Evolutionary conservation across 2,113 vertebrate genomes (phyloP).

Genomic region (Actenoides lindsayi): DNA sequence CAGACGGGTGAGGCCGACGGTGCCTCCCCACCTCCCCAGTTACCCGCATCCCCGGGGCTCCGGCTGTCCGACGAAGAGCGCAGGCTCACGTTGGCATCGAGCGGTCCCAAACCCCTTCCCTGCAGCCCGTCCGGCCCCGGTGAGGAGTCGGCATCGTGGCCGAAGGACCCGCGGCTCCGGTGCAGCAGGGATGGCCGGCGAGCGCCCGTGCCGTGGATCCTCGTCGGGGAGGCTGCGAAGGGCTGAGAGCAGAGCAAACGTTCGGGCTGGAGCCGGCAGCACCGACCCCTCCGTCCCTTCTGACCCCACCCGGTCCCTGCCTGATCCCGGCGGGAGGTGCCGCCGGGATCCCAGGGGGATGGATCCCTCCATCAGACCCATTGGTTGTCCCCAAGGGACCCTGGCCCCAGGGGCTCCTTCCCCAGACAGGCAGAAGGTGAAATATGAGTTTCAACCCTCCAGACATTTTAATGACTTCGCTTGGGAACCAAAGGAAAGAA

Average conservation of each 20-base stretch:
- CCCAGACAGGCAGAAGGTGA: background rate
- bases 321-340: accelerated
- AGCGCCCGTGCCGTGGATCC: slow-evolving; percentile 60
- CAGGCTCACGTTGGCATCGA: slow-evolving; percentile 34
- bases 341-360: background rate
- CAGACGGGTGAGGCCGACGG: accelerated
- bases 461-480: slow-evolving; percentile 51
- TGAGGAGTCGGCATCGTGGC: slow-evolving; percentile 13
- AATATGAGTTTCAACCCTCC: slow-evolving; percentile 22
- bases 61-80: slow-evolving; percentile 81
- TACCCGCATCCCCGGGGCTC: slow-evolving; percentile 84
- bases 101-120: background rate
- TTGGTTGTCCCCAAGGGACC: background rate
- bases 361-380: background rate
- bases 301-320: background rate
- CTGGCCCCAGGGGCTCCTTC: background rate
- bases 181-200: slow-evolving; percentile 74
- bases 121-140: background rate
- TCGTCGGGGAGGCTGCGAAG: slow-evolving; percentile 59
- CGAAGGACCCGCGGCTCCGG: slow-evolving; percentile 59
- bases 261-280: background rate
- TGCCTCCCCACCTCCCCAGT: background rate
- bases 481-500: slow-evolving; percentile 40
- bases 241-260: background rate
- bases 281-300: background rate